Evolutionary conservation across 2,113 vertebrate species (phyloP).

Genomic region (Aldabrachelys gigantea): DNA sequence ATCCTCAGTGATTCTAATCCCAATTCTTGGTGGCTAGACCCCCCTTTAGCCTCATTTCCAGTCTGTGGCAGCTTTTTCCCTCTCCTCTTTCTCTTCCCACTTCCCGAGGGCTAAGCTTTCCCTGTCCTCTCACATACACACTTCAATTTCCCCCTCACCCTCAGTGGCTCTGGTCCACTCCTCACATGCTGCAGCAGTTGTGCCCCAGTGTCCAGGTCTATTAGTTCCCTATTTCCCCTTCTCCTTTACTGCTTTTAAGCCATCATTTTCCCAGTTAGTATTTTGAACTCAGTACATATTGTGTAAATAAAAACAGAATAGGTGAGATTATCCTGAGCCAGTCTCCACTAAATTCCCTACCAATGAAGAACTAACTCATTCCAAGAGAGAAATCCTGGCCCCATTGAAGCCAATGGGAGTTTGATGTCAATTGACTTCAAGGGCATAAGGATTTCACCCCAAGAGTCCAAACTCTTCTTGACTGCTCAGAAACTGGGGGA

Average conservation of each 20-base stretch:
- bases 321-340: neutral
- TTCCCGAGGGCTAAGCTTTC: neutral
- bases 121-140: neutral
- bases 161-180: neutral
- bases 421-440: constrained; percentile 3
- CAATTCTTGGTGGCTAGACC: neutral
- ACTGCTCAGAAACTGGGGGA: constrained; percentile 37
- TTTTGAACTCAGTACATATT: neutral
- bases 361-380: neutral
- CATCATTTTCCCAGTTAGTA: neutral
- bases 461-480: neutral
- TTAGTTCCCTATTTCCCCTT: neutral
- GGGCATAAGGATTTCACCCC: neutral
- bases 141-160: neutral
- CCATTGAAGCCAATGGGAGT: neutral
- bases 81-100: too few relatives aligned
- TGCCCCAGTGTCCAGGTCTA: neutral
- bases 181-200: neutral
- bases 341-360: neutral
- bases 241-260: neutral
- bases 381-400: neutral
- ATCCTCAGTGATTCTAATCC: neutral
- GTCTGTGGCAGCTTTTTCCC: neutral
- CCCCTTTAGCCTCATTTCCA: neutral
- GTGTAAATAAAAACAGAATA: neutral